Percentiles rank a stretch among this genome's conserved stretches.
Conservation (phyloP, 2,113 vertebrate species). For the Istiophorus platypterus region DNA sequence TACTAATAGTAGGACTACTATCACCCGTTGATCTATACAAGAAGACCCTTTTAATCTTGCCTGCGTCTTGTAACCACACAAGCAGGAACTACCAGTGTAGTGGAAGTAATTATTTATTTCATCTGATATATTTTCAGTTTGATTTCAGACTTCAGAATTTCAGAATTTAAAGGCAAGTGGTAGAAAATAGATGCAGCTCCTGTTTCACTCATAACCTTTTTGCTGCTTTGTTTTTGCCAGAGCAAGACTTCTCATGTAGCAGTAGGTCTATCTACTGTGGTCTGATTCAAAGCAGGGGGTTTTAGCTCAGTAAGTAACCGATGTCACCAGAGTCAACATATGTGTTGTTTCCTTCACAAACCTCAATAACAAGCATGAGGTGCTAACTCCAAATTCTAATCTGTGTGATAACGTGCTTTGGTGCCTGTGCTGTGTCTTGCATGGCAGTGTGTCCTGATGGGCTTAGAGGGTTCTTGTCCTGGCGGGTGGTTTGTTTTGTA, state of each 20-base stretch:
- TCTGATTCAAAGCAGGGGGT: conserved; percentile 77
- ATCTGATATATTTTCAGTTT: neutral
- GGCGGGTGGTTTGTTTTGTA: conserved; percentile 6
- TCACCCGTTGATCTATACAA: too few species aligned
- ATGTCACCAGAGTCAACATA: conserved; percentile 46
- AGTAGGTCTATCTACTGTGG: conserved; percentile 81
- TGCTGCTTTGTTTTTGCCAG: conserved; percentile 80
- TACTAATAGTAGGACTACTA: too few species aligned
- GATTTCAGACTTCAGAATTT: neutral
- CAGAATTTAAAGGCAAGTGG: neutral
- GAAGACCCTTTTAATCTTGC: too few species aligned
- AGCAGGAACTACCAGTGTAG: neutral
- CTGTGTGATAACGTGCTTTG: conserved; percentile 47
- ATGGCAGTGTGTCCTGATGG: conserved; percentile 41
- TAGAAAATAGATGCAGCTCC: neutral
- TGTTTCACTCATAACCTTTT: conserved; percentile 56
- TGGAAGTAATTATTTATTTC: neutral
- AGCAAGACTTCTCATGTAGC: conserved; percentile 77
- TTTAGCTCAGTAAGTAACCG: conserved; percentile 83
- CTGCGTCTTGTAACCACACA: too few species aligned
- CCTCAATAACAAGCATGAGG: conserved; percentile 55
- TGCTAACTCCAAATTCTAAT: conserved; percentile 67
- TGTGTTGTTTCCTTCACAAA: conserved; percentile 36
- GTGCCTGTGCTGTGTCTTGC: conserved; percentile 45
- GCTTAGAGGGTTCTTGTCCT: conserved; percentile 13